phyloP scores from a whole-genome alignment of 1,140 invertebrate species.

The Proctacanthus coquilletti region DNA sequence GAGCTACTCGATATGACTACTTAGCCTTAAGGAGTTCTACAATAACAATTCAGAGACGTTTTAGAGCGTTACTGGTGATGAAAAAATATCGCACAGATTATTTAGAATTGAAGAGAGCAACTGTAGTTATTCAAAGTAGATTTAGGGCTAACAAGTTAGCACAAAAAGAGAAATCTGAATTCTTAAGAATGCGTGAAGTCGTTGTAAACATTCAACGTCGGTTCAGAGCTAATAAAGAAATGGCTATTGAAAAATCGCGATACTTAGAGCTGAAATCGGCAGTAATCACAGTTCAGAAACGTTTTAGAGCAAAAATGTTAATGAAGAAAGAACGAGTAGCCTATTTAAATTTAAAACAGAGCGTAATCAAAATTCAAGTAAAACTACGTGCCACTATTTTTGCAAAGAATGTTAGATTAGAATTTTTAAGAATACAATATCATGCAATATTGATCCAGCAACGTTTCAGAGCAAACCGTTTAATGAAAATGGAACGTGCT shows the following conservation, averaged over 20 bases:
- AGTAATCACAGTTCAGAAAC: slow-evolving; percentile 23
- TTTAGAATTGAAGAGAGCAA: slow-evolving; percentile 16
- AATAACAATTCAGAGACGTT: slow-evolving; percentile 15
- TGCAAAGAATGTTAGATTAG: slow-evolving; percentile 9
- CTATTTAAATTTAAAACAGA: slow-evolving; percentile 6
- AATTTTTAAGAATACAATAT: not conserved
- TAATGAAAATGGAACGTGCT: slow-evolving; percentile 18
- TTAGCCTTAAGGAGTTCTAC: slow-evolving; percentile 8
- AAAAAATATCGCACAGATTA: slow-evolving; percentile 7
- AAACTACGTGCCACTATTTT: slow-evolving; percentile 9
- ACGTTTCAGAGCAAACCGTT: slow-evolving; percentile 11
- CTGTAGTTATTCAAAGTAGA: slow-evolving; percentile 30
- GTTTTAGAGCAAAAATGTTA: slow-evolving; percentile 15
- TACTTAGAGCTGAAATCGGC: slow-evolving; percentile 18
- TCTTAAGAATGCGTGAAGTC: not conserved
- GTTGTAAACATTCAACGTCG: slow-evolving; percentile 5
- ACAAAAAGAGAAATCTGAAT: not conserved
- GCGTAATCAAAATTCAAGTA: slow-evolving; percentile 20
- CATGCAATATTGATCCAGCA: slow-evolving; percentile 3
- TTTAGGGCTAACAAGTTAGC: slow-evolving; percentile 28
- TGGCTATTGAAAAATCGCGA: slow-evolving; percentile 4
- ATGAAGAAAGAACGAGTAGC: slow-evolving; percentile 10
- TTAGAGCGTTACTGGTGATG: slow-evolving; percentile 12
- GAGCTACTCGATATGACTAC: slow-evolving; percentile 8
- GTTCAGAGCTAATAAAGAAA: slow-evolving; percentile 12